phyloP scores from a whole-genome alignment of 2,113 vertebrate genomes.

The Morone saxatilis region DNA sequence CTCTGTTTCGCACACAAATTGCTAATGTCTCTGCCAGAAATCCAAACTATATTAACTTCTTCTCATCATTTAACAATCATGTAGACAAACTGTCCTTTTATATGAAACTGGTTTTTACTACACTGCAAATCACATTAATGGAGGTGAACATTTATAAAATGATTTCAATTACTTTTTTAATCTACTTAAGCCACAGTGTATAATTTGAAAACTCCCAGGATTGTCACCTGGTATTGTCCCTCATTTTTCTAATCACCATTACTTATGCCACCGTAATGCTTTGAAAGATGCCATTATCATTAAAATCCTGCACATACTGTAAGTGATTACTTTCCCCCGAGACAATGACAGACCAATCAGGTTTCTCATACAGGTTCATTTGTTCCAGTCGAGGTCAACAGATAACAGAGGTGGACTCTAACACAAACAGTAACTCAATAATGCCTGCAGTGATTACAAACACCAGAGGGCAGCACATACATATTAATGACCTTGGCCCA shows the following conservation, averaged over 20 bases:
- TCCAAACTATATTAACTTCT: neutral
- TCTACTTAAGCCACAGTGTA: neutral
- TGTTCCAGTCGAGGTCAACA: neutral
- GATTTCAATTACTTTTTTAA: too few relatives aligned
- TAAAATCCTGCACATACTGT: neutral
- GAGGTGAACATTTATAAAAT: too few relatives aligned
- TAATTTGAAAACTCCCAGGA: neutral
- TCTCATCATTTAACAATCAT: too few relatives aligned
- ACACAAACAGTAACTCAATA: neutral
- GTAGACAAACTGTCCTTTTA: too few relatives aligned
- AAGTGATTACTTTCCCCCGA: neutral
- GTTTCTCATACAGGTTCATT: neutral
- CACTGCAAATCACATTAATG: too few relatives aligned
- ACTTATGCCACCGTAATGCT: neutral
- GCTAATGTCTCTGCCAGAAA: neutral
- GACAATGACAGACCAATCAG: neutral
- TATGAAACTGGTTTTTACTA: too few relatives aligned
- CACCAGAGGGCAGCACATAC: slow-evolving; percentile 30
- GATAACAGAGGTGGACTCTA: neutral
- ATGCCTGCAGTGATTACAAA: neutral
- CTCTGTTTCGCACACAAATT: neutral
- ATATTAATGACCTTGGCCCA: neutral
- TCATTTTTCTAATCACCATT: too few relatives aligned
- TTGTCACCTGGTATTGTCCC: too few relatives aligned
- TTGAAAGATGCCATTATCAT: neutral